Base-by-base conservation (phyloP, 1,140 invertebrate genomes). In the Rhyzopertha dominica region DNA sequence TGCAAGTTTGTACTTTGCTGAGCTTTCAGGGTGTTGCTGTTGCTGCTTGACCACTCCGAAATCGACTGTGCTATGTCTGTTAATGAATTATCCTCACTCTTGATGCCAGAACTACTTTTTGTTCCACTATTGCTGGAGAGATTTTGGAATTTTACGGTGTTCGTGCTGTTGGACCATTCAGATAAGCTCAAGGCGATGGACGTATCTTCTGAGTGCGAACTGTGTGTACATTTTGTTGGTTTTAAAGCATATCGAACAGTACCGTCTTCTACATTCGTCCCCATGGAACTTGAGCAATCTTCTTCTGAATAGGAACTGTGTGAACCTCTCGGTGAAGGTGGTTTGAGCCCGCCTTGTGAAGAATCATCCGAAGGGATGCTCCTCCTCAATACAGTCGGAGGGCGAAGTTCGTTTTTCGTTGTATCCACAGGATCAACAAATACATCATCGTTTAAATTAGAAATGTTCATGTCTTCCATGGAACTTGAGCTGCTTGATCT, bases 91-190 rank as follows among this genome's bases (percentile, higher is more conserved):
- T 76, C 74, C 31, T 75, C 74, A 5, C 72, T 72, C 44, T 76
- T 77, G 2, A 74, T 68, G 4, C 64, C 74, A 0, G 75, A 76
- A n/a, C 70, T 73, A 43, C 72, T 73, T 3, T 70, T 73, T 46
- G 79, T 81, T 45, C 80, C 79, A 60, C 79, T 81, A 34, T 78
- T 77, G 12, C 79, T 81, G 1, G 79, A 81, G 9, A 82, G 70
- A 78, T 77, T 86, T 51, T 74, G 84, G 72, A 77, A 86, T 10
- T 82, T 76, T 0, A 86, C 84, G 0, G 84, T 86, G 53, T 84
- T 87, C 1, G 82, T 86, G 17, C 83, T 84, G 24, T 85, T 88
- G 0, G 85, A 88, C 84, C 85, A 89, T 54, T 89, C 86, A 1
- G 85, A 87, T 58, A 86, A 82, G 49, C 84, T 86, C 19, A 88